Percentiles rank a stretch among this genome's conserved stretches.
These are phyloP conservation scores for Troilus luridus DNA, from an alignment of 2,888 invertebrate genomes.

Conservation along the genomic window DNA sequence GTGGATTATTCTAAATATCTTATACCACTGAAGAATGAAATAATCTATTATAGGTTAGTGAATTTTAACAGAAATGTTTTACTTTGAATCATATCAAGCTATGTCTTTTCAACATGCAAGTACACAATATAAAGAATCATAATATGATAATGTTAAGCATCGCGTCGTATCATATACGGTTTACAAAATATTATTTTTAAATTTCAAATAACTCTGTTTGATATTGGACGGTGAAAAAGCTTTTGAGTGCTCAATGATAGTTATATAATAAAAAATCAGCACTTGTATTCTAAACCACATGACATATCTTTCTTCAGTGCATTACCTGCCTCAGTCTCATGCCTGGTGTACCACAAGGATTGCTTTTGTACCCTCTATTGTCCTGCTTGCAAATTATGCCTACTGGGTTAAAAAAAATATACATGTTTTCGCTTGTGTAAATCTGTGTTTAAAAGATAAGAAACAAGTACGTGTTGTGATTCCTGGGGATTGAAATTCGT, in stretches of 20 bases:
- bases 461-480: too few relatives aligned
- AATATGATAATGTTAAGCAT: too few relatives aligned
- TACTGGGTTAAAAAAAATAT: background rate
- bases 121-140: too few relatives aligned
- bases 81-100: too few relatives aligned
- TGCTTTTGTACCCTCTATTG: background rate
- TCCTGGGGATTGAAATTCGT: too few relatives aligned
- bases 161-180: too few relatives aligned
- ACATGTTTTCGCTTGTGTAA: background rate
- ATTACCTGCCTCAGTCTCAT: background rate
- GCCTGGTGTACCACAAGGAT: conserved; percentile 6
- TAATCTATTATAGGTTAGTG: too few relatives aligned
- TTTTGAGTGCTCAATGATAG: background rate
- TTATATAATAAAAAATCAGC: background rate
- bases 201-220: background rate
- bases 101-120: too few relatives aligned
- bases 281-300: background rate
- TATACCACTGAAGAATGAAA: too few relatives aligned
- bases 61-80: too few relatives aligned
- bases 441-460: background rate
- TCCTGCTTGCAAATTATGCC: background rate
- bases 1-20: too few relatives aligned
- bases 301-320: background rate
- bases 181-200: too few relatives aligned
- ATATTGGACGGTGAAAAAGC: background rate